phyloP scores from a whole-genome alignment of 2,113 vertebrate genomes.

The Dolichotis patagonum region DNA sequence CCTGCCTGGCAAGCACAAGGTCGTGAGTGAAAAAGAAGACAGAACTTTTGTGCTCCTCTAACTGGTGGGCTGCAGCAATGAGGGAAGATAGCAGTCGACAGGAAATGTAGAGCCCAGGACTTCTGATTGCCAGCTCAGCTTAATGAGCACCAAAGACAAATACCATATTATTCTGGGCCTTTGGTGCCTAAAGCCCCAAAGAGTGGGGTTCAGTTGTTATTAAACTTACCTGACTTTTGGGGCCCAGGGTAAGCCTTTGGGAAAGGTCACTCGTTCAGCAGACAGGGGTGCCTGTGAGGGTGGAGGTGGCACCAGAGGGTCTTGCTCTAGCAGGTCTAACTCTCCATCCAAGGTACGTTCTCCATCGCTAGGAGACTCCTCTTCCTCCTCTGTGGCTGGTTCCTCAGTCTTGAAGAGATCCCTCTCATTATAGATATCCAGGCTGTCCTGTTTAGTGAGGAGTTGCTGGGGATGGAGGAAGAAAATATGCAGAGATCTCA shows the following conservation, averaged over 20 bases:
- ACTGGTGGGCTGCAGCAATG: not conserved
- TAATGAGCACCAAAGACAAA: not conserved
- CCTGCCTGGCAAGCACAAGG: too few species aligned
- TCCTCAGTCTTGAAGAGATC: conserved; percentile 98
- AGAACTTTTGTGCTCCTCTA: not conserved
- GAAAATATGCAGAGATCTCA: not conserved
- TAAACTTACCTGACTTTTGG: conserved; percentile 96
- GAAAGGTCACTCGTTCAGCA: conserved; percentile 92
- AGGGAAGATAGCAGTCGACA: not conserved
- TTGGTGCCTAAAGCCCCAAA: not conserved
- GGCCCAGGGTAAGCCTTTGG: conserved; percentile 97
- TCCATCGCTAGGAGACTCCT: conserved; percentile 89
- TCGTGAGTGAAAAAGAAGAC: too few species aligned
- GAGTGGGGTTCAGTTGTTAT: not conserved
- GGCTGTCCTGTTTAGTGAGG: conserved; percentile 96
- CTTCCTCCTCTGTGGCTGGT: conserved; percentile 92
- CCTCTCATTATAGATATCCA: conserved; percentile 97
- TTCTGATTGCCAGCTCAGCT: not conserved
- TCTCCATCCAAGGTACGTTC: conserved; percentile 93
- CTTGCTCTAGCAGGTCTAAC: conserved; percentile 94
- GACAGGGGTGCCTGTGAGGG: conserved; percentile 81
- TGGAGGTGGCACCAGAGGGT: conserved; percentile 88
- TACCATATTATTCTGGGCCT: not conserved
- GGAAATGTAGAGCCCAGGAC: not conserved
- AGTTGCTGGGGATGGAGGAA: conserved; percentile 85